Percentiles rank a stretch among this genome's conserved stretches.
phyloP scores from a whole-genome alignment of 2,888 invertebrate genomes.

The Hymenopus coronatus region DNA sequence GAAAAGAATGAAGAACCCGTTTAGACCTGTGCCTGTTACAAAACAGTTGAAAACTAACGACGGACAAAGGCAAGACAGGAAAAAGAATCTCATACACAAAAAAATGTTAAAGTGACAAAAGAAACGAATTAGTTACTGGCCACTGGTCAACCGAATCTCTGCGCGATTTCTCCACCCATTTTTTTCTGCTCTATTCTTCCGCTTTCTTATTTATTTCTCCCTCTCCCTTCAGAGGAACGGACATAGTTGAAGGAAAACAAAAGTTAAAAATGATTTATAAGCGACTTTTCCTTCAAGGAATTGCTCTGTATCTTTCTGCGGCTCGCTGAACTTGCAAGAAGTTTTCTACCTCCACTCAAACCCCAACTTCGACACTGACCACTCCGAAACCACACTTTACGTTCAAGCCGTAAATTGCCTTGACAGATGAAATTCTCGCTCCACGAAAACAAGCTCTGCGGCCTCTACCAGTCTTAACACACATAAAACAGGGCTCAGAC shows the following conservation, averaged over 20 bases:
- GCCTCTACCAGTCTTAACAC: no score
- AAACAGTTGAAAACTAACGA: not conserved
- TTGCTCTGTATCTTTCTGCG: not conserved
- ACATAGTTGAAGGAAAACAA: not conserved
- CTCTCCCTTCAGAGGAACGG: not conserved
- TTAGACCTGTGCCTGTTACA: not conserved
- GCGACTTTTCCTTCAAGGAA: not conserved
- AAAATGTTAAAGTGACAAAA: slow-evolving; percentile 9
- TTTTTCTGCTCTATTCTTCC: not conserved
- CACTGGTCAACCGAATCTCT: slow-evolving; percentile 15
- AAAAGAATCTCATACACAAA: not conserved
- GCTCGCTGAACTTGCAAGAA: not conserved
- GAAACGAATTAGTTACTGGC: slow-evolving; percentile 19
- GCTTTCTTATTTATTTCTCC: not conserved
- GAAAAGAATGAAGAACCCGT: not conserved
- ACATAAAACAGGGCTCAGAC: no score
- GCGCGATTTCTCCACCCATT: not conserved
- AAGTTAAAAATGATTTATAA: not conserved
- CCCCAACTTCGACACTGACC: not conserved
- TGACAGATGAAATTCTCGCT: not conserved
- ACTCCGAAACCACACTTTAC: not conserved
- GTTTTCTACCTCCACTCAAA: not conserved
- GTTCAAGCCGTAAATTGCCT: not conserved
- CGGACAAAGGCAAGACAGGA: not conserved
- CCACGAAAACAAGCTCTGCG: not conserved